Evolutionary conservation across 1,140 invertebrate genomes (phyloP).

Genomic region (Caenorhabditis elegans): DNA sequence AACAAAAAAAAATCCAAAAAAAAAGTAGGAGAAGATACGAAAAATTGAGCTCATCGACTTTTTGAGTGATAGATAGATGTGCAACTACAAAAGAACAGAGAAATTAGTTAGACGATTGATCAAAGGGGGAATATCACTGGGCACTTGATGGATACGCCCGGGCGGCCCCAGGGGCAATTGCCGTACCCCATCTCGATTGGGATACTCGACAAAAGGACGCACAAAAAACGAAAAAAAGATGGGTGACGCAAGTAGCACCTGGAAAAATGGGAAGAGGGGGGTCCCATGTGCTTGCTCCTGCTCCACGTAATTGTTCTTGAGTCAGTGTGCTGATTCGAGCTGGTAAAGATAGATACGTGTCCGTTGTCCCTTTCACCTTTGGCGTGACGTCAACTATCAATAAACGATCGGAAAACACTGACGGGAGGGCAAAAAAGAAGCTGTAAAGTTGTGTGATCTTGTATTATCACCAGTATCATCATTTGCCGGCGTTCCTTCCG

Average conservation of each 20-base stretch:
- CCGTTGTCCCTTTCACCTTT: background rate
- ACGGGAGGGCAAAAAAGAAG: background rate
- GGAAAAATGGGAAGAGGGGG: background rate
- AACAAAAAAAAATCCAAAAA: background rate
- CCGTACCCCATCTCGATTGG: background rate
- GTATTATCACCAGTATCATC: no score
- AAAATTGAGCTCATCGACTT: background rate
- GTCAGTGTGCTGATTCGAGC: background rate
- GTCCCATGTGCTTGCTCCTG: background rate
- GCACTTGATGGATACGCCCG: background rate
- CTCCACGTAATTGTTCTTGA: slow-evolving; percentile 11
- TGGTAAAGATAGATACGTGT: slow-evolving; percentile 18
- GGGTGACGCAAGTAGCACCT: slow-evolving; percentile 12
- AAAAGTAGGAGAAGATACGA: background rate
- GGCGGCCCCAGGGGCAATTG: background rate
- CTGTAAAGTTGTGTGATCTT: background rate
- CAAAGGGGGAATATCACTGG: background rate
- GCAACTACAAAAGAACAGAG: slow-evolving; percentile 25
- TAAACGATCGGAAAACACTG: slow-evolving; percentile 14
- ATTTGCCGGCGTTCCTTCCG: no score
- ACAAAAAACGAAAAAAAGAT: background rate
- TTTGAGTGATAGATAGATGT: slow-evolving; percentile 25
- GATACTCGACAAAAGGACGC: slow-evolving; percentile 8
- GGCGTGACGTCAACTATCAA: slow-evolving; percentile 2
- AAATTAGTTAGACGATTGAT: slow-evolving; percentile 29